Conservation (phyloP, 2,113 vertebrate species). For the Prunella fulvescens region DNA sequence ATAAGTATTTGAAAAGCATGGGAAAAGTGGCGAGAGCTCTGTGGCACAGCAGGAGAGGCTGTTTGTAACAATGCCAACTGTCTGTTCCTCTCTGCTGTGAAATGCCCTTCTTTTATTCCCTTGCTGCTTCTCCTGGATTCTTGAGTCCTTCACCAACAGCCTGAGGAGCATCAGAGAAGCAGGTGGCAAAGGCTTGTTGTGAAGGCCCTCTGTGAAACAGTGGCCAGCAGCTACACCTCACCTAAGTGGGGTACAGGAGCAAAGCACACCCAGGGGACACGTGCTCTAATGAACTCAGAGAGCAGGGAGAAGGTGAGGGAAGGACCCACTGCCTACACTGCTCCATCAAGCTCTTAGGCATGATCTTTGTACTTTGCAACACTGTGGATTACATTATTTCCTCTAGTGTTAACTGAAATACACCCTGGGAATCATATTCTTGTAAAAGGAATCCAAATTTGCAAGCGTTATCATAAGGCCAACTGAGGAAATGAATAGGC, state of each 20-base stretch:
- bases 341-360: not conserved
- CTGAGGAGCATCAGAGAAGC: not conserved
- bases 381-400: not conserved
- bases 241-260: not conserved
- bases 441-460: not conserved
- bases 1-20: rapidly evolving
- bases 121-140: not conserved
- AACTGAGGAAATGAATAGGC: not conserved
- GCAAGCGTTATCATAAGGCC: not conserved
- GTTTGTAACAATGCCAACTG: not conserved
- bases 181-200: not conserved
- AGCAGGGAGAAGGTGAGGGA: not conserved
- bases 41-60: not conserved
- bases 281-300: not conserved
- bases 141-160: rapidly evolving
- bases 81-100: not conserved
- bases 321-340: not conserved
- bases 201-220: not conserved
- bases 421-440: not conserved
- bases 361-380: not conserved
- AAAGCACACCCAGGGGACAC: not conserved
- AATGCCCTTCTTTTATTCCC: not conserved
- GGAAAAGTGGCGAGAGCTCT: not conserved
- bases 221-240: not conserved
- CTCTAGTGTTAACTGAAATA: not conserved